Evolutionary conservation across 1,140 invertebrate genomes (phyloP).

Genomic region (Panagrolaimus sp.): DNA sequence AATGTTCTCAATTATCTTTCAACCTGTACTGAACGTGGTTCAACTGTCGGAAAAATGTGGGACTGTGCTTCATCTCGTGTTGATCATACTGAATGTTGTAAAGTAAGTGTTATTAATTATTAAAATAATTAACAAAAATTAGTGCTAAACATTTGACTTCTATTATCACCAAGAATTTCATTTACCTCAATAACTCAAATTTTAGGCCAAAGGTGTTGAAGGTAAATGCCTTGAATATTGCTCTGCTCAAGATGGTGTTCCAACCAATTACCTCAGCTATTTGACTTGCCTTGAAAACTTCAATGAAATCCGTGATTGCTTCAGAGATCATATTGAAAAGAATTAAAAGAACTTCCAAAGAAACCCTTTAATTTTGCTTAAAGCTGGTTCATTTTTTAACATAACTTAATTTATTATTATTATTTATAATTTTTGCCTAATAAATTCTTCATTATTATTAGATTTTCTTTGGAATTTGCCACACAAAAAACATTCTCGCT

Average conservation of each 20-base stretch:
- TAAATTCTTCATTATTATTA: too few species aligned
- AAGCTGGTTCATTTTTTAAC: too few species aligned
- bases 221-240: slow-evolving; percentile 57
- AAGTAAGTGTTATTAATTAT: slow-evolving; percentile 14
- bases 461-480: too few species aligned
- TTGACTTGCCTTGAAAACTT: slow-evolving; percentile 44
- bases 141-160: too few species aligned
- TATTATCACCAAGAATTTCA: too few species aligned
- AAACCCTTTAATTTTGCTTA: too few species aligned
- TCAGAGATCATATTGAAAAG: slow-evolving; percentile 41
- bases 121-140: too few species aligned
- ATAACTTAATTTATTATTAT: too few species aligned
- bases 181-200: background rate
- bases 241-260: slow-evolving; percentile 56
- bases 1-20: slow-evolving; percentile 57
- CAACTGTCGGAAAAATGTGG: slow-evolving; percentile 56
- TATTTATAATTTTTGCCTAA: too few species aligned
- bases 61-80: slow-evolving; percentile 55
- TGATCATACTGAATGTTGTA: slow-evolving; percentile 54
- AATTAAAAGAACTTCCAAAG: slow-evolving; percentile 19
- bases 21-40: slow-evolving; percentile 51
- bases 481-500: too few species aligned
- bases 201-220: slow-evolving; percentile 50
- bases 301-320: slow-evolving; percentile 55
- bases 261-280: slow-evolving; percentile 56